Percentiles rank a stretch among this genome's conserved stretches.
Conservation (phyloP, 2,113 vertebrate species). For the Zosterops borbonicus region DNA sequence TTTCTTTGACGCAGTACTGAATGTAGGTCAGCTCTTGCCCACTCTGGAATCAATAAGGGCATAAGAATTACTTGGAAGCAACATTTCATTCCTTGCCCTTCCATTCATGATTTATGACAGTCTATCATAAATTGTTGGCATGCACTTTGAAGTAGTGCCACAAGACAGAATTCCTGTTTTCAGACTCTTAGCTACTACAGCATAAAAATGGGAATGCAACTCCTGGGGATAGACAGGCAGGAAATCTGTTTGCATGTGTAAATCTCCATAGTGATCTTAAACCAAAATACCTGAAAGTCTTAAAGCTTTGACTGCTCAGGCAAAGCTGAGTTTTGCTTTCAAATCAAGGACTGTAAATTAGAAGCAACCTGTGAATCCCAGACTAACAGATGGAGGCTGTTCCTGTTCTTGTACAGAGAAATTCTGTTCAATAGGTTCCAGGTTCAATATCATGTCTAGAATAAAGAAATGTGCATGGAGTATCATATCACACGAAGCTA, state of each 20-base stretch:
- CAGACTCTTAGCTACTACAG: not conserved
- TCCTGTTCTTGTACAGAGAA: not conserved
- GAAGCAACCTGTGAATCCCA: not conserved
- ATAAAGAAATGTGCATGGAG: not conserved
- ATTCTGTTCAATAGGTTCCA: not conserved
- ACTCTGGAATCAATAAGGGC: not conserved
- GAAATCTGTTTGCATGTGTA: not conserved
- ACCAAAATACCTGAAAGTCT: not conserved
- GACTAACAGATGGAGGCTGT: not conserved
- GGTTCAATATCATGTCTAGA: not conserved
- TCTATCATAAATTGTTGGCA: not conserved
- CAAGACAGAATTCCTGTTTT: conserved; percentile 14
- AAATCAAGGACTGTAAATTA: not conserved
- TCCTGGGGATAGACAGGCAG: not conserved
- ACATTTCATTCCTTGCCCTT: conserved; percentile 21
- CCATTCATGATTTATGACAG: conserved; percentile 17
- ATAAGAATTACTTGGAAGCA: conserved; percentile 25
- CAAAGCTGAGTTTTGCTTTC: not conserved
- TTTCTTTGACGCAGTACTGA: not conserved
- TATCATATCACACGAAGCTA: not conserved
- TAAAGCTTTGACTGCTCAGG: not conserved
- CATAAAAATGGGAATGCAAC: not conserved
- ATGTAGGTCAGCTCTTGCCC: conserved; percentile 19
- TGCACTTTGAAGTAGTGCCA: conserved; percentile 9
- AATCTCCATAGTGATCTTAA: not conserved